phyloP scores from a whole-genome alignment of 2,888 invertebrate genomes.

The Chymomyza procnemis region DNA sequence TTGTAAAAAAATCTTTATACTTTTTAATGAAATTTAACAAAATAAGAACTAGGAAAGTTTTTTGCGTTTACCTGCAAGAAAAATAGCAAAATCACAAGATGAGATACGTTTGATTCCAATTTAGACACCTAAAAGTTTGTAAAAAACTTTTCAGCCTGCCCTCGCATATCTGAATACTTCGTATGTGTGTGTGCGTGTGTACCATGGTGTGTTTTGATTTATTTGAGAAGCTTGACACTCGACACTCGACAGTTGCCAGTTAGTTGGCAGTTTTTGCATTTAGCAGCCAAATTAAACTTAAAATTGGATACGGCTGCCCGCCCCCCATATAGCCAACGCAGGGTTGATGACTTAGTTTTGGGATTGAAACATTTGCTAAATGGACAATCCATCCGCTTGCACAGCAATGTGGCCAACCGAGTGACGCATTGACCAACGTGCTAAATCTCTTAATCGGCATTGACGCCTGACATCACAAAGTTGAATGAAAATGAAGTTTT shows the following conservation, averaged over 20 bases:
- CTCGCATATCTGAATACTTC: background rate
- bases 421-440: constrained; percentile 9
- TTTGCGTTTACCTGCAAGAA: too few relatives aligned
- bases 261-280: constrained; percentile 24
- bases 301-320: constrained; percentile 43
- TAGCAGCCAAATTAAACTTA: constrained; percentile 44
- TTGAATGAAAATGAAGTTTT: constrained; percentile 52
- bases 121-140: background rate
- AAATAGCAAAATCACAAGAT: too few relatives aligned
- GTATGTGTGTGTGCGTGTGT: background rate
- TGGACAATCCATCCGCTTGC: background rate
- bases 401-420: background rate
- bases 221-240: constrained; percentile 13
- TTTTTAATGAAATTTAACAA: too few relatives aligned
- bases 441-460: constrained; percentile 67
- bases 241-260: constrained; percentile 15
- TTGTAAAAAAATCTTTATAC: too few relatives aligned
- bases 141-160: too few relatives aligned
- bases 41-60: too few relatives aligned
- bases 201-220: constrained; percentile 53
- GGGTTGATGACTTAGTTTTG: background rate
- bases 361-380: background rate
- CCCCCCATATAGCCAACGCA: constrained; percentile 4
- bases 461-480: constrained; percentile 46
- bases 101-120: too few relatives aligned